phyloP scores from a whole-genome alignment of 2,797 vertebrate species.

The Chlorospingus flavigularis region DNA sequence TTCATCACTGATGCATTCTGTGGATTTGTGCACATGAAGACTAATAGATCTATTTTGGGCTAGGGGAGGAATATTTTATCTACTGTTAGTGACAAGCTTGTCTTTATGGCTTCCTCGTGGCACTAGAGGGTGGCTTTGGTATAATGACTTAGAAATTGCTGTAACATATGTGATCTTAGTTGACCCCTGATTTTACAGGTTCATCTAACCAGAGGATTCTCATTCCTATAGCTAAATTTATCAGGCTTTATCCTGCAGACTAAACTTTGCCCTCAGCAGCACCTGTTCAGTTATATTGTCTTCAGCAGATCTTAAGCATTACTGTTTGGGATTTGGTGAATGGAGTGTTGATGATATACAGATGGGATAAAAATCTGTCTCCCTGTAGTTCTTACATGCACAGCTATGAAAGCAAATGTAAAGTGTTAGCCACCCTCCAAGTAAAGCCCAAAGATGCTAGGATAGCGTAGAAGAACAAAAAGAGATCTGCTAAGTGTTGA shows the following conservation, averaged over 20 bases:
- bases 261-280: constrained; percentile 12
- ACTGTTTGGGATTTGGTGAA: not conserved
- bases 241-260: constrained; percentile 36
- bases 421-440: not conserved
- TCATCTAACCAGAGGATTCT: constrained; percentile 58
- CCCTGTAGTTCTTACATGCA: not conserved
- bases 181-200: constrained; percentile 74
- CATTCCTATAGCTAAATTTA: constrained; percentile 60
- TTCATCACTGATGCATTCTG: not conserved
- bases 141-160: not conserved
- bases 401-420: not conserved
- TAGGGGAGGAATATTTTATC: not conserved
- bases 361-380: not conserved
- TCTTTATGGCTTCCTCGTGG: not conserved
- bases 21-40: not conserved
- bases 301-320: not conserved
- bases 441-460: not conserved
- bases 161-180: constrained; percentile 61
- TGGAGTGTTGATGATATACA: not conserved
- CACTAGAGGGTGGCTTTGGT: not conserved
- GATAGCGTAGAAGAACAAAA: not conserved
- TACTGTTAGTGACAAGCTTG: not conserved
- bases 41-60: not conserved
- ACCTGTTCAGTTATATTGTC: constrained; percentile 35
- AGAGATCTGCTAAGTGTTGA: not conserved